These are phyloP conservation scores for Villa cingulata DNA, from an alignment of 2,888 invertebrate genomes.

Conservation along the genomic window DNA sequence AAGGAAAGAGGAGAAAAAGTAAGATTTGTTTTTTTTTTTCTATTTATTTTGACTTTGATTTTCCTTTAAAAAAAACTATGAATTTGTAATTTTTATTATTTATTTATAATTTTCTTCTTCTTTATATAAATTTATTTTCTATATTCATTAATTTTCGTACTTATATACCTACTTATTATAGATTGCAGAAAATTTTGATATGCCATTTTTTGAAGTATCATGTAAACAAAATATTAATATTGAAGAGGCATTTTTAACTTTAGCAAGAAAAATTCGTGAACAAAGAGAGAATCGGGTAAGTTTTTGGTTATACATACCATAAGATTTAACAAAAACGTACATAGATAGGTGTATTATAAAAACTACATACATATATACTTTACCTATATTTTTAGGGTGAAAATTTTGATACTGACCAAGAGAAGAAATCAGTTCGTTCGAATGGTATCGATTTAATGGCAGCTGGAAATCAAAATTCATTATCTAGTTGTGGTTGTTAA, in stretches of 20 bases:
- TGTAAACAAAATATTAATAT: constrained; percentile 78
- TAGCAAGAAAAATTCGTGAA: constrained; percentile 71
- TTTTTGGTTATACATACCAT: too few species aligned
- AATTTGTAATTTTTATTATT: background rate
- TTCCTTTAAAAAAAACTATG: background rate
- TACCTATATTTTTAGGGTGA: constrained; percentile 28
- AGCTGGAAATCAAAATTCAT: constrained; percentile 32
- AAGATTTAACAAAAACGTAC: too few species aligned
- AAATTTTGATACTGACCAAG: constrained; percentile 36
- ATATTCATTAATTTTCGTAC: too few species aligned
- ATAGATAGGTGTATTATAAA: background rate
- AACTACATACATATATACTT: background rate
- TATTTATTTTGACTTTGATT: too few species aligned
- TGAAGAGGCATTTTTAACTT: constrained; percentile 65
- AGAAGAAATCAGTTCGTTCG: constrained; percentile 32
- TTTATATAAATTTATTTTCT: too few species aligned
- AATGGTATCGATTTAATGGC: constrained; percentile 33
- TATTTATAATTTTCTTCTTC: background rate
- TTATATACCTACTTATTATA: too few species aligned
- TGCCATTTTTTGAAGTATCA: constrained; percentile 80
- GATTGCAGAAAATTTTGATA: constrained; percentile 77
- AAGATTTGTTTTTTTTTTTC: too few species aligned
- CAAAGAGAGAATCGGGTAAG: constrained; percentile 60
- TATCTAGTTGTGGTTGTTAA: constrained; percentile 35
- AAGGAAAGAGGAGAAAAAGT: constrained; percentile 71